Conservation (phyloP, 1,140 invertebrate genomes). For the Drosophila kanapiae region DNA sequence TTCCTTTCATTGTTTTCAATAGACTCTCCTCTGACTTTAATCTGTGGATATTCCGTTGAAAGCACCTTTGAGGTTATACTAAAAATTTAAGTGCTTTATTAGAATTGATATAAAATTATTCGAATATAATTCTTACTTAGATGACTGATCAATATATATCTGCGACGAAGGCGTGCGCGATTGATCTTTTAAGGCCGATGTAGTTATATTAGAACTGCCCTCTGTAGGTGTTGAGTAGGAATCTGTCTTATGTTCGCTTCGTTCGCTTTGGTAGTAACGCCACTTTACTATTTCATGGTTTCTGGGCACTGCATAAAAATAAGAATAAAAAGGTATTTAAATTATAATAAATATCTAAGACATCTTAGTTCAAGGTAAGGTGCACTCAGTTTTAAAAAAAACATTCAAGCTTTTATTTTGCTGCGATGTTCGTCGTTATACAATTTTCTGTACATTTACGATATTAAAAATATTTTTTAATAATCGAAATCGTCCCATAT, state of each 20-base stretch:
- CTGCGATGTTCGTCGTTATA: no score
- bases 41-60: not conserved
- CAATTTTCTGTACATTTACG: no score
- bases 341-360: no score
- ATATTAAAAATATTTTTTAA: no score
- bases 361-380: no score
- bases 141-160: conserved; percentile 20
- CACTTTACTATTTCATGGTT: not conserved
- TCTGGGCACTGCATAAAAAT: conserved; percentile 1
- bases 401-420: no score
- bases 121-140: conserved; percentile 28
- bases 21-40: not conserved
- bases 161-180: conserved; percentile 12
- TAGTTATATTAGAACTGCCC: conserved; percentile 31
- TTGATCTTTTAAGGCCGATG: conserved; percentile 26
- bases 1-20: conserved; percentile 2
- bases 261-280: not conserved
- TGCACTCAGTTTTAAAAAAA: no score
- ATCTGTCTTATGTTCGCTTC: conserved; percentile 20
- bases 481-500: no score
- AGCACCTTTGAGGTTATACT: conserved; percentile 1
- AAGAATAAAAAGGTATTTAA: not conserved
- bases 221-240: conserved; percentile 11
- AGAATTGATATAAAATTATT: not conserved
- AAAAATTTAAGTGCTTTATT: not conserved